Evolutionary conservation across 2,113 vertebrate genomes (phyloP), one percentile per base, ranked within the genome.

Genomic region (Corydoras maculifer): DNA sequence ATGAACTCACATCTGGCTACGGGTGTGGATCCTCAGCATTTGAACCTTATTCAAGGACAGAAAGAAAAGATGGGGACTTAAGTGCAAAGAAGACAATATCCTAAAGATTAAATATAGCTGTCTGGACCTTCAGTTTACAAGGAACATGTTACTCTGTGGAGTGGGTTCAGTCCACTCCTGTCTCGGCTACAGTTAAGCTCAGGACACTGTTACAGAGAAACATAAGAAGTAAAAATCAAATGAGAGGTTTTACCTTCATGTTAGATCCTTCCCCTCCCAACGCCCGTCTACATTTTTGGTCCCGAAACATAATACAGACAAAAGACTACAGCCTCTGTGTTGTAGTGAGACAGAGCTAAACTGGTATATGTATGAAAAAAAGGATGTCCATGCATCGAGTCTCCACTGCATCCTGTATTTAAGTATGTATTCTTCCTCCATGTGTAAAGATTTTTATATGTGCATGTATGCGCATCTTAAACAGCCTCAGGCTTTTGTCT

Each of bases 11-110:
- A 0, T 78, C 87, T 0, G 9, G 83, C 1, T 93, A 90, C 4
- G 88, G 91, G 78, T 92, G 93, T 57, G 91, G 92, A 2, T 86
- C 87, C 0, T 98, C 94, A 0, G 95, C 96, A 0, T 98, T 98
- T 3, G 94, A 94, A 87, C 96, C 95, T 72, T 97, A 94, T 86
- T 88, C 86, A 62, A 86, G 91, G 73, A 89, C 92, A 81, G 92
- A 93, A 65, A 86, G 87, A 84, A 93, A 91, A 77, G 93, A 86
- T 64, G 76, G 14, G n/a, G 85, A 89, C 53, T 51, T 88, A 25
- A 76, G 86, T 2, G 87, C 84, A 77, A 92, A 91, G 86, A 93
- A 93, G 81, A 89, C 90, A 0, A 85, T 89, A 75, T 89, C 92
- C 69, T 97, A 89, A 88, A 74, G 30, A 72, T 25, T 58, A 25